Base-by-base conservation (phyloP, 2,797 vertebrate genomes). In the Hafferia zeledoni region DNA sequence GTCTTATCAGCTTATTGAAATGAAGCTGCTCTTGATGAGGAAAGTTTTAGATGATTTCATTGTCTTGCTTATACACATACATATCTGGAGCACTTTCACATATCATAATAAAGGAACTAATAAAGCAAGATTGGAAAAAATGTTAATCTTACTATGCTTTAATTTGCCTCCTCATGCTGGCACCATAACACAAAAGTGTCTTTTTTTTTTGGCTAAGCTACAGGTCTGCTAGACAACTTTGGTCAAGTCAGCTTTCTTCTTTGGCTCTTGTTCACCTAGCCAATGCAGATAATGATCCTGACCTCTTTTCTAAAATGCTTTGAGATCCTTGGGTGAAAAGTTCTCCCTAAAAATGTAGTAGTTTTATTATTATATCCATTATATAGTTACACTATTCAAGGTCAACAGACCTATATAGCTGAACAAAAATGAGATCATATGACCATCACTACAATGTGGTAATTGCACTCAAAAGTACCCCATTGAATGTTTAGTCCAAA, bases 301-400 rank as follows among this genome's bases (percentile, higher is more conserved):
- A 95, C 94, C 93, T 96, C 87, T 80, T 96, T 96, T 94, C 83
- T 86, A 82, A 96, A 96, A 94, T 78, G 23, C 80, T 91, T 95
- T 94, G 80, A 15, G 43, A 88, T 69, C 83, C 70, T 93, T 94
- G 93, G 94, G 91, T 94, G 91, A 93, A 96, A 94, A 94, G 91
- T 96, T 95, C 87, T 94, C 25, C 94, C 39, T 86, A 81, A 94
- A 94, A 90, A 43, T 27, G 43, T 67, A 72, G n/a, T 91, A 90
- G 79, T 68, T 93, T 88, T 88, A 90, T 91, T 95, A 83, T 94
- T 96, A 72, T 86, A 91, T 81, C 93, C 72, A 96, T 95, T 95
- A 86, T 93, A 89, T 75, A 86, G 90, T 91, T 91, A 72, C 4
- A 7, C 59, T 91, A 88, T 94, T 97, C 93, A 93, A 93, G 87